Evolutionary conservation across 2,797 vertebrate genomes (phyloP), one percentile per base, ranked within the genome.

Genomic region (Neosilurus mollespiculum): DNA sequence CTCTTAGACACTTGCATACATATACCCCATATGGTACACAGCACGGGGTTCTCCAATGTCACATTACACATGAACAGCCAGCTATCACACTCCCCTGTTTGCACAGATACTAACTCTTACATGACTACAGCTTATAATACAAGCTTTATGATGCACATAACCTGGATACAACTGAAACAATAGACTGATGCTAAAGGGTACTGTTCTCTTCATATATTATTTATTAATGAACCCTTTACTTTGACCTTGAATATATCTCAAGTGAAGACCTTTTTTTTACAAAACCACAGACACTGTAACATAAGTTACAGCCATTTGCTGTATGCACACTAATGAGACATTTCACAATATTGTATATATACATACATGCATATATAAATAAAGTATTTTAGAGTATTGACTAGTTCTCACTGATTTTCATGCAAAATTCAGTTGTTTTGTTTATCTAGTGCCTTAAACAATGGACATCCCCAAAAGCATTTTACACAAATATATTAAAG

Each of bases 241-340:
- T 15, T 80, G 78, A 80, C 49, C 73, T 83, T 83, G 82, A 83
- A 78, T 56, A 83, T 70, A 76, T 67, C 34, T 78, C 64, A 77
- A 22, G 56, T 9, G 7, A 69, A 67, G 62, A 34, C 70, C 58
- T 73, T 81, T n/a, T 62, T 62, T 43, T 43, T 43, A 82, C 59
- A 82, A 62, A 81, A 64, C 43, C 69, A 81, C 43, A 81, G 43
- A 53, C 70, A 51, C 51, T 66, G 62, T 15, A 77, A 49, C 11
- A 70, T 54, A 78, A 78, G 72, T 58, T 64, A 14, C 10, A 59
- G 53, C 53, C 54, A 37, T 14, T 37, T 1, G 15, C 20, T 81
- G 24, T n/a, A 15, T 18, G 20, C 56, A 37, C 56, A 22, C 56
- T 58, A 12, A 59, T 37, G 34, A 22, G 18, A 59, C 4, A 15